These are phyloP conservation scores for Diogma glabrata DNA, from an alignment of 2,888 invertebrate species.

Conservation along the genomic window DNA sequence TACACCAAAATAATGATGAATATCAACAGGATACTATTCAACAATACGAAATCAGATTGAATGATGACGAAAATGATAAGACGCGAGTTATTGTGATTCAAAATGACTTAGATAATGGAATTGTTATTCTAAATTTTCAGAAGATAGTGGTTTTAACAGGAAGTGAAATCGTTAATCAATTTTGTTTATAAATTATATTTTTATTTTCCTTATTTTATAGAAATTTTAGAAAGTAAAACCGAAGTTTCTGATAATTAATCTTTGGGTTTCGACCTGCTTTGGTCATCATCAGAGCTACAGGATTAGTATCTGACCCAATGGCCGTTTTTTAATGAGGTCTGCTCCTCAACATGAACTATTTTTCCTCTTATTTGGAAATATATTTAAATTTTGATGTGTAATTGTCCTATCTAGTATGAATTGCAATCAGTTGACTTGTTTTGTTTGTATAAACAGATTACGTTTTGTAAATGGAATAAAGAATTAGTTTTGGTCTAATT, in stretches of 20 bases:
- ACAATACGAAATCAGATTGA: neutral
- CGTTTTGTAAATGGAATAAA: too few species aligned
- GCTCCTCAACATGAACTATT: too few species aligned
- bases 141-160: neutral
- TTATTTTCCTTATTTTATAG: neutral
- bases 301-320: too few species aligned
- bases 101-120: neutral
- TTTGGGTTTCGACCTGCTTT: too few species aligned
- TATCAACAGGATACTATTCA: neutral
- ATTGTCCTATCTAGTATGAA: too few species aligned
- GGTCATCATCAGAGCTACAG: too few species aligned
- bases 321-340: too few species aligned
- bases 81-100: constrained; percentile 6
- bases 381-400: too few species aligned
- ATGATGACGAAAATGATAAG: neutral
- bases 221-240: neutral
- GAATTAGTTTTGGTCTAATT: too few species aligned
- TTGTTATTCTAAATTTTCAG: neutral
- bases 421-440: too few species aligned
- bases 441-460: too few species aligned
- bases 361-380: too few species aligned
- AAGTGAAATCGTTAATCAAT: neutral
- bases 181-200: neutral
- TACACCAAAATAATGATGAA: neutral
- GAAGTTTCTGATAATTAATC: constrained; percentile 2